Evolutionary conservation across 2,797 vertebrate genomes (phyloP), one percentile per base, ranked within the genome.

Genomic region (Cheirogaleus major): DNA sequence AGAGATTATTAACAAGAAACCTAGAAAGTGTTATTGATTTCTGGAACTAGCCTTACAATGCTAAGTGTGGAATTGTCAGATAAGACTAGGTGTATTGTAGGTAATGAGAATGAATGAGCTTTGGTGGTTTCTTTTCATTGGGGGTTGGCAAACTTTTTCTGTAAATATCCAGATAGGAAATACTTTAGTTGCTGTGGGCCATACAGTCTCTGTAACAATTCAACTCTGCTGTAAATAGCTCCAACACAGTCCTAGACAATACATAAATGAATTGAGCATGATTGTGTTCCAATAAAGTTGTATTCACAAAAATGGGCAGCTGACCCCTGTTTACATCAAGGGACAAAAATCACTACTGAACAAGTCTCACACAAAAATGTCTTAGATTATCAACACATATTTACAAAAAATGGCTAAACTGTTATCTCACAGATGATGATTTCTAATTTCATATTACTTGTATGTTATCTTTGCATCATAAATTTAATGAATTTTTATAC

Each of bases 101-200:
- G 27, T 55, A 41, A 32, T 48, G 38, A 38, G 48, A 22, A 63
- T 38, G 20, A 69, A 41, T 70, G 25, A 79, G 59, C 38, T 85
- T 85, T 94, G 32, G 48, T 70, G 22, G 9, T 65, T 81, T 18
- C 61, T 79, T 78, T 75, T 55, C 23, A 35, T 59, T 25, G 88
- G 17, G 35, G 3, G 4, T 38, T 1, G 7, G 57, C 55, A 27
- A 9, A 43, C 55, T 65, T 61, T 82, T 55, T 35, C 55, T 79
- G 13, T 93, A 52, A 82, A 43, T 18, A 5, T 87, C 27, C 69
- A 89, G 65, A 67, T 59, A 91, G 57, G 70, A 97, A 94, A 87
- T 83, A 90, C 65, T 87, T 93, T 87, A 80, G 73, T 86, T 32
- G 92, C 15, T 57, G 32, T 59, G 61, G 65, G 38, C 55, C 41